Base-by-base conservation (phyloP, 2,888 invertebrate species). In the Chouioia cunea region DNA sequence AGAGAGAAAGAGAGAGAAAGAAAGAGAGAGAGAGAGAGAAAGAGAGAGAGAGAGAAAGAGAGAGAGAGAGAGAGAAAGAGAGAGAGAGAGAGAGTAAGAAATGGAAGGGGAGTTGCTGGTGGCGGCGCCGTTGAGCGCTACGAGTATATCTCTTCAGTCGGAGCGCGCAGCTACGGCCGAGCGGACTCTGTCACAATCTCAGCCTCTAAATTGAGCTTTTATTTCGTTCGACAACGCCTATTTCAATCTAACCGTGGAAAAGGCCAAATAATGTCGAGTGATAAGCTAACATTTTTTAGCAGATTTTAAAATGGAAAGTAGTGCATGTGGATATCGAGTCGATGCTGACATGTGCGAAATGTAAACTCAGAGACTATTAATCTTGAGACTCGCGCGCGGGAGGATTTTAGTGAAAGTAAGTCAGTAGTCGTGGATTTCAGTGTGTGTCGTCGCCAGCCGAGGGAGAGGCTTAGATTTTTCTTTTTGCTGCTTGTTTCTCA, bases 91-190 rank as follows among this genome's bases (percentile, higher is more conserved):
- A 6, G 4, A 27, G 27, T 4, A 6, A 27, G 27, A 3, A 14
- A 48, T 16, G n/a, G 48, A 48, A 27, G 27, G 8, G 58, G 59
- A 47, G 4, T 22, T 48, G 64, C 54, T 23, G 64, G 16, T 18
- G 43, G 57, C 43, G 57, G 43, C 57, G 10, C 18, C 43, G 16
- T 16, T 16, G 57, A 22, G 63, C 47, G 77, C 78, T 77, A 76
- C 74, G 68, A 75, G 76, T 74, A 77, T 78, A 79, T 79, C 81
- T 79, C 73, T 80, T 82, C 82, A 83, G 83, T 83, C 77, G 79
- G 78, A 81, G 81, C 82, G 83, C 83, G 82, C 75, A 77, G 74
- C 80, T 78, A 81, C 79, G 78, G 77, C 78, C 77, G 81, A 77
- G 72, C 78, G 80, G 80, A 80, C 73, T 74, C 74, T 76, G 72